A percentile compares a stretch with the other conserved stretches of the same genome.
phyloP scores from a whole-genome alignment of 1,140 invertebrate species.

The Pseudoatta argentina region DNA sequence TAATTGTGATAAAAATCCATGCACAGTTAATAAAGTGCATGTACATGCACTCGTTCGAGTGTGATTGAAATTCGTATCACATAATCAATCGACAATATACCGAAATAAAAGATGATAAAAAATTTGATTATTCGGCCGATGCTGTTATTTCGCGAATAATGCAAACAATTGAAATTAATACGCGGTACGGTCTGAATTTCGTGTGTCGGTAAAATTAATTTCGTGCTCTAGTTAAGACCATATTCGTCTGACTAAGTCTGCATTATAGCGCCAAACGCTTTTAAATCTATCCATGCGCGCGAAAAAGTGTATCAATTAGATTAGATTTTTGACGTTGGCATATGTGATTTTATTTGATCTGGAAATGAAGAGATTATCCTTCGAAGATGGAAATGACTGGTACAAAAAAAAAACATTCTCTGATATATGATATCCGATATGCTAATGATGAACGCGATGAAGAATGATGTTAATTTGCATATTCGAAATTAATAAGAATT shows the following conservation, averaged over 20 bases:
- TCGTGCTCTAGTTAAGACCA: conserved; percentile 21
- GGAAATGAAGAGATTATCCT: neutral
- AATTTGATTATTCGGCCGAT: conserved; percentile 4
- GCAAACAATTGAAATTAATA: conserved; percentile 36
- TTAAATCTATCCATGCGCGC: neutral
- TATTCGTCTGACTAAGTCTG: neutral
- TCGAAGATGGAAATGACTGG: neutral
- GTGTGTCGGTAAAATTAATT: conserved; percentile 32
- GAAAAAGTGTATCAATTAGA: neutral
- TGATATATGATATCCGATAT: conserved; percentile 27
- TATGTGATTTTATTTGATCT: neutral
- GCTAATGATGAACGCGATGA: neutral
- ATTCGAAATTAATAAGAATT: conserved; percentile 9
- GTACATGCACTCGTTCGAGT: neutral
- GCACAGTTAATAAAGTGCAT: neutral
- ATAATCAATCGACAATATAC: neutral
- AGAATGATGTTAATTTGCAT: conserved; percentile 6
- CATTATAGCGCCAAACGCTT: conserved; percentile 5
- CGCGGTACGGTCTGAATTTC: neutral
- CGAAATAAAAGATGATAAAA: conserved; percentile 24
- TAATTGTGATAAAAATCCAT: neutral
- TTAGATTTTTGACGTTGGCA: neutral
- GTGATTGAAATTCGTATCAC: neutral
- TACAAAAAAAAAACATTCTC: neutral
- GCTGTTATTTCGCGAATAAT: conserved; percentile 31